phyloP scores from a whole-genome alignment of 1,140 invertebrate genomes.

The Chymomyza costata region DNA sequence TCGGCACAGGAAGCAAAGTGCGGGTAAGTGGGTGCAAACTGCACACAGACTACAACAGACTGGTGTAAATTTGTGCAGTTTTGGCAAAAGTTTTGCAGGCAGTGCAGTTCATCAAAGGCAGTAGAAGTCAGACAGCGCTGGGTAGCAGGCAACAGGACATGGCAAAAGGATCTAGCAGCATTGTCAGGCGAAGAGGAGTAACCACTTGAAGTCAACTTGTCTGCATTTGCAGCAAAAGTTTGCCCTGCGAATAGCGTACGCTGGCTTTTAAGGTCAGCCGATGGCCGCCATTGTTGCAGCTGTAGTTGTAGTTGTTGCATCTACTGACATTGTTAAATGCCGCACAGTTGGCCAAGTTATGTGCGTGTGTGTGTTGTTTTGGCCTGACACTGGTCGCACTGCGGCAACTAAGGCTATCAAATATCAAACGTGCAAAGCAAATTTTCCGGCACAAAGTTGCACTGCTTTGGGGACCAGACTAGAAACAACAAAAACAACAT shows the following conservation, averaged over 20 bases:
- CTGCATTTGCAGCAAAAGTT: conserved; percentile 48
- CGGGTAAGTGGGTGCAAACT: no score
- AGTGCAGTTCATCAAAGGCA: conserved; percentile 65
- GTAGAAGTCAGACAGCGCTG: conserved; percentile 5
- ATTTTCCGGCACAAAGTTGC: conserved; percentile 49
- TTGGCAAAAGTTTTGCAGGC: conserved; percentile 46
- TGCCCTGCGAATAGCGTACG: conserved; percentile 21
- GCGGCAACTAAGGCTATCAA: conserved; percentile 46
- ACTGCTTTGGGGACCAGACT: conserved; percentile 26
- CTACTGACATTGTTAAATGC: conserved; percentile 44
- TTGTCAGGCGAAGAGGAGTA: no score
- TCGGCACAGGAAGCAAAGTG: conserved; percentile 20
- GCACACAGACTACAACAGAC: no score
- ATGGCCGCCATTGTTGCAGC: conserved; percentile 30
- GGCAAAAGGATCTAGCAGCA: no score
- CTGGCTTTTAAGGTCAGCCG: conserved; percentile 51
- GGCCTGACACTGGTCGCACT: no score
- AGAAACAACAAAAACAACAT: conserved; percentile 25
- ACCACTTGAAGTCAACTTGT: conserved; percentile 47
- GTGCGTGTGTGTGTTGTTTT: conserved; percentile 12
- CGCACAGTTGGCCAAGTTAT: conserved; percentile 23
- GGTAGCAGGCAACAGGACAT: neutral
- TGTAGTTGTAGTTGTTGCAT: conserved; percentile 24
- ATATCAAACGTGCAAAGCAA: conserved; percentile 54
- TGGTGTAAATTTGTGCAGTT: conserved; percentile 64